Percentiles rank a stretch among this genome's conserved stretches.
Conservation (phyloP, 2,888 invertebrate species). For the Aphodius sticticus region DNA sequence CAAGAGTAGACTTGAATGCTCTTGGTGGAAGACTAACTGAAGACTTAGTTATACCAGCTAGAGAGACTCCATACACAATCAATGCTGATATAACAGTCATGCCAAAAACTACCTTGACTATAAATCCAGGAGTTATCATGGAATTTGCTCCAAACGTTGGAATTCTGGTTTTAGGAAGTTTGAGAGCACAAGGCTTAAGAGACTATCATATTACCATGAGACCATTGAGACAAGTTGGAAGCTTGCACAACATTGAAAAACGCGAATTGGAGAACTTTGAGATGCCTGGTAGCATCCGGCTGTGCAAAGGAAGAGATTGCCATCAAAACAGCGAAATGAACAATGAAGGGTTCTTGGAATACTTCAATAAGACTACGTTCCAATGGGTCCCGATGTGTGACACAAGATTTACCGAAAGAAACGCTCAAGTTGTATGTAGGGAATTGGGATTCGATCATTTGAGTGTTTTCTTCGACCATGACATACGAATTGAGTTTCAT, state of each 20-base stretch:
- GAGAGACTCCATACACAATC: slow-evolving; percentile 79
- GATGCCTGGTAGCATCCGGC: slow-evolving; percentile 71
- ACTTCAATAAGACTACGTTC: slow-evolving; percentile 92
- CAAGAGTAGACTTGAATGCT: slow-evolving; percentile 69
- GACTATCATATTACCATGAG: slow-evolving; percentile 82
- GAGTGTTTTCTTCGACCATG: slow-evolving; percentile 88
- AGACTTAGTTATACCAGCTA: slow-evolving; percentile 70
- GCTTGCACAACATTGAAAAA: slow-evolving; percentile 53
- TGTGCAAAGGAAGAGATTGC: slow-evolving; percentile 81
- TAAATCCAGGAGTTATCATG: slow-evolving; percentile 87
- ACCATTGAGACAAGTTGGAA: slow-evolving; percentile 62
- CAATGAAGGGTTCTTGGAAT: slow-evolving; percentile 90
- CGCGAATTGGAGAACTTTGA: slow-evolving; percentile 67
- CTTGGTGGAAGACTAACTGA: slow-evolving; percentile 80
- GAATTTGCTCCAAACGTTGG: slow-evolving; percentile 97
- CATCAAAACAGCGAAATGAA: slow-evolving; percentile 64
- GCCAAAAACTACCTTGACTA: slow-evolving; percentile 88
- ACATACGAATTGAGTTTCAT: slow-evolving; percentile 86
- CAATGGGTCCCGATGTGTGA: slow-evolving; percentile 99
- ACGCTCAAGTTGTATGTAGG: slow-evolving; percentile 95
- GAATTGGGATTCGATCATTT: slow-evolving; percentile 90
- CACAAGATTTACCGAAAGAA: slow-evolving; percentile 91
- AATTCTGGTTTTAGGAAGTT: slow-evolving; percentile 89
- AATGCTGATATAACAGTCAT: slow-evolving; percentile 94
- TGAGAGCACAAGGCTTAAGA: slow-evolving; percentile 82